Base-by-base conservation (phyloP, 2,797 vertebrate species). In the Sardinella longiceps region DNA sequence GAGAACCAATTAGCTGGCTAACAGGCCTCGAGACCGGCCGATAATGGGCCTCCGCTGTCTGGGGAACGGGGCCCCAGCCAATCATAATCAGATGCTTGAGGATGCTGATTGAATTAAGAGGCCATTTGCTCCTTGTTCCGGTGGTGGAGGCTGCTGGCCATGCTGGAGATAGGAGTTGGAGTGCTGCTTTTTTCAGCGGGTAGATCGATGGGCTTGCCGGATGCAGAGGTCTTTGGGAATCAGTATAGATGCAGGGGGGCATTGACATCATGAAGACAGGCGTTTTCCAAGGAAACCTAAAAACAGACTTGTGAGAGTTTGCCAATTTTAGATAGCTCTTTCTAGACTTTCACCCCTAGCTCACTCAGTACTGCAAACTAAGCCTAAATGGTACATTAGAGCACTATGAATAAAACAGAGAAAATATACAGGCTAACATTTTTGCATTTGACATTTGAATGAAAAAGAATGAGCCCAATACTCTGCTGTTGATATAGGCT, bases 31-130 rank as follows among this genome's bases (percentile, higher is more conserved):
- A 90, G 96, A 94, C 94, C 94, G 92, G 95, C 96, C 92, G 95
- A 95, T 97, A 96, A 97, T 97, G 95, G 93, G 93, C 87, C 70
- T 77, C 70, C 90, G 90, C 92, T 95, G 95, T 95, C 95, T 94
- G 92, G 92, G 95, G 92, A 94, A 23, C 92, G 94, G 92, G 92
- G 93, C 95, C 95, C 94, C 90, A 91, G 86, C 85, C 87, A 95
- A 95, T 93, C 94, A 88, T 97, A 96, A 99, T 98, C 96, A 94
- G 96, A 98, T 97, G 96, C 96, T 86, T 88, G 93, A 95, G 94
- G 93, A 94, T 89, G 90, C 93, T 97, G 96, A 99, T 99, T 97
- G 91, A 96, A 98, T 99, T 98, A 97, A 92, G 94, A 94, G 92
- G 94, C 97, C 96, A 98, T 99, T 97, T 98, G 96, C 94, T 95